Evolutionary conservation across 2,797 vertebrate genomes (phyloP).

Genomic region (Thunnus albacares): DNA sequence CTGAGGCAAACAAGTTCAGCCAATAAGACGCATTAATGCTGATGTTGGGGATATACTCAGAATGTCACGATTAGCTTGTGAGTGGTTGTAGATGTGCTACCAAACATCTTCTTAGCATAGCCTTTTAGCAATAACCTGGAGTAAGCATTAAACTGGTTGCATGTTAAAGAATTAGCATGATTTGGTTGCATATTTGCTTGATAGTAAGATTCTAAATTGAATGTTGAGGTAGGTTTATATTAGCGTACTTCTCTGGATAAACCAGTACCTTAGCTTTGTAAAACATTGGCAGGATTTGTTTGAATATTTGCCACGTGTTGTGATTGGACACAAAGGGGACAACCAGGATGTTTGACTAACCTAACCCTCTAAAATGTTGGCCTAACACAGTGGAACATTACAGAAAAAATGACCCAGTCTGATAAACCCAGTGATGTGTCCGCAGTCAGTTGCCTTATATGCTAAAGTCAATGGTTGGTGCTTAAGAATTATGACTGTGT

Average conservation of each 20-base stretch:
- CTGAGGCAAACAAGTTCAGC: neutral
- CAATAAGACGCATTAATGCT: neutral
- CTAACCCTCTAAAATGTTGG: neutral
- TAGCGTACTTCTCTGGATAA: neutral
- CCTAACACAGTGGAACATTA: neutral
- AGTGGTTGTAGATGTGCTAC: too few relatives aligned
- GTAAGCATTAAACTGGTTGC: too few relatives aligned
- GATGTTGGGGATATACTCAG: neutral
- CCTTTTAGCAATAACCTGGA: neutral
- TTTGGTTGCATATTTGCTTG: neutral
- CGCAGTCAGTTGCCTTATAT: neutral
- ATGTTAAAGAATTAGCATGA: neutral
- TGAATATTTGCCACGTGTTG: neutral
- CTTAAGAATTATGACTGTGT: conserved; percentile 3
- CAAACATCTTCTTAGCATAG: too few relatives aligned
- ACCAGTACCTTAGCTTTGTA: neutral
- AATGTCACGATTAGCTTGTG: too few relatives aligned
- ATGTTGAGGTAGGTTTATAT: neutral
- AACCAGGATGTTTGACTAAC: neutral
- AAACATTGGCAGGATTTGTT: neutral
- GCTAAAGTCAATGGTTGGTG: neutral
- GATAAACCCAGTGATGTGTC: neutral
- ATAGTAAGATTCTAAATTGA: neutral
- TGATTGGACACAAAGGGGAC: neutral
- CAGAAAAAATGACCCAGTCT: neutral